Base-by-base conservation (phyloP, 1,140 invertebrate species). In the Euglossa dilemma region DNA sequence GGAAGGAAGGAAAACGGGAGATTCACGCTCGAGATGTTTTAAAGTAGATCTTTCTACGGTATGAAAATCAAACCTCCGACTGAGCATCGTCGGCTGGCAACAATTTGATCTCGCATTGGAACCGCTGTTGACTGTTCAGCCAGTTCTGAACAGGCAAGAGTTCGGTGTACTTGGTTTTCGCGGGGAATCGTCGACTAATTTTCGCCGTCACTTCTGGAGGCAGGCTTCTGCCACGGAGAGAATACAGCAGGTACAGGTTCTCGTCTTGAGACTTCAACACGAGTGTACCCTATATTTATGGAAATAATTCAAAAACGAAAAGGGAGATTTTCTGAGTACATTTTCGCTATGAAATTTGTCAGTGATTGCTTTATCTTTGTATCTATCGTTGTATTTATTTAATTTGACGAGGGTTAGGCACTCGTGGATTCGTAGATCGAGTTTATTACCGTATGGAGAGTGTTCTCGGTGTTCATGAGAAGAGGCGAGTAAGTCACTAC, bases 401-500 rank as follows among this genome's bases (percentile, higher is more conserved):
- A 36, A 36, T 36, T 36, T 4, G 4, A 2, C 36, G 4, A 36
- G 36, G 1, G 4, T 36, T 36, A 1, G 1, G n/a, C 16, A 28
- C 14, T 28, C 11, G n/a, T 43, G 43, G 23, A 72, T 54, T 72
- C 23, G 56, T 72, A 7, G 18, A 43, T 11, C 11, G n/a, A 45
- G 4, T 8, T 45, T 25, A 4, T 25, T 85, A 92, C 91, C 67
- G 79, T 69, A 61, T 92, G 84, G 43, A 59, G 72, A 67, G 76
- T 83, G 16, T 79, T 50, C 2, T 85, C 85, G 6, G 50, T 70
- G 43, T 83, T 91, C 87, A 91, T 92, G 9, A 80, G 43, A 11
- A 90, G 16, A 6, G 93, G 93, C 2, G 70, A 76, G 50, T 94
- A 94, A 1, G 80, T 86, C 6, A 94, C 47, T 5, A 47, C 45